Percentiles rank a stretch among this genome's conserved stretches.
These are phyloP conservation scores for Thaumetopoea pityocampa DNA, from an alignment of 1,140 invertebrate genomes.

Conservation along the genomic window DNA sequence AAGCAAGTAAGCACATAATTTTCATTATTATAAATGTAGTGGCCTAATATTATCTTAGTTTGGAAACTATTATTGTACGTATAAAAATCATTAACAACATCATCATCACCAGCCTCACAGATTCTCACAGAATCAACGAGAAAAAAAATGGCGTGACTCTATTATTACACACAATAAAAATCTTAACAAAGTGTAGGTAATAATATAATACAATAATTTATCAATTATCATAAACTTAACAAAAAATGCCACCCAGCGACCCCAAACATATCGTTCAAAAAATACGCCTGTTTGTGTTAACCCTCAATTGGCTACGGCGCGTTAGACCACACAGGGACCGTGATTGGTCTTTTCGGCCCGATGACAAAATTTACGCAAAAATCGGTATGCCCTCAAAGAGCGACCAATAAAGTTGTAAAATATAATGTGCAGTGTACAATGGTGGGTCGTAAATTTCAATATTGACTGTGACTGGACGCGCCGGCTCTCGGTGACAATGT, in stretches of 20 bases:
- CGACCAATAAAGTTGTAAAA: constrained; percentile 49
- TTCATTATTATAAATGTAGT: no score
- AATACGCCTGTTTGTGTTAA: constrained; percentile 21
- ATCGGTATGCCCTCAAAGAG: constrained; percentile 24
- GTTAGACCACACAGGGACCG: constrained; percentile 31
- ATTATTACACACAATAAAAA: no score
- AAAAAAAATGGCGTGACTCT: no score
- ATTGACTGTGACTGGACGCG: constrained; percentile 32
- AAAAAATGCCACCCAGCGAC: constrained; percentile 28
- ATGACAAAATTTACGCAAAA: constrained; percentile 21
- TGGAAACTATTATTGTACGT: no score
- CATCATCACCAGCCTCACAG: no score
- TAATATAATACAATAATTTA: no score
- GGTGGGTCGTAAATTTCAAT: constrained; percentile 46
- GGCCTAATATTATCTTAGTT: no score
- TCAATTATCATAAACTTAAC: constrained; percentile 1
- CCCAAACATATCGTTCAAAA: constrained; percentile 18
- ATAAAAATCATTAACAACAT: no score
- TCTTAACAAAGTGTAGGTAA: no score
- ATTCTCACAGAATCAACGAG: no score
- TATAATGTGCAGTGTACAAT: constrained; percentile 32
- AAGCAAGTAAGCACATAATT: no score
- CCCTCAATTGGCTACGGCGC: constrained; percentile 31
- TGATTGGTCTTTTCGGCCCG: constrained; percentile 24
- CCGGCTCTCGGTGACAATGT: constrained; percentile 28